Percentiles rank a stretch among this genome's conserved stretches.
phyloP scores from a whole-genome alignment of 2,113 vertebrate species.

The Bambusicola thoracicus region DNA sequence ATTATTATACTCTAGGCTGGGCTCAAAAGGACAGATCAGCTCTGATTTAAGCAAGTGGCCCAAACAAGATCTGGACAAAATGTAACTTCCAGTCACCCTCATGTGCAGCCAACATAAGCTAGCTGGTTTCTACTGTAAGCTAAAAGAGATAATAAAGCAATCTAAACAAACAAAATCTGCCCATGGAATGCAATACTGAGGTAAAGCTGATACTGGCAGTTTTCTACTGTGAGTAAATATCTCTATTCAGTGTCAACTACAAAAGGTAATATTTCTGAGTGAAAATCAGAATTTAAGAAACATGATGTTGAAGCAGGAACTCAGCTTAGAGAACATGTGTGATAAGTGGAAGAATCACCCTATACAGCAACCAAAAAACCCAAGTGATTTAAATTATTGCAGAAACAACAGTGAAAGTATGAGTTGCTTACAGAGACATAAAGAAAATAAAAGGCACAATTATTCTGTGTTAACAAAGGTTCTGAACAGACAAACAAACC shows the following conservation, averaged over 20 bases:
- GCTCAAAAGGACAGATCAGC: neutral
- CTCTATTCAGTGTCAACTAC: neutral
- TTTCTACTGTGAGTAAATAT: neutral
- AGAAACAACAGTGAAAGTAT: conserved; percentile 11
- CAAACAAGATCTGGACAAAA: neutral
- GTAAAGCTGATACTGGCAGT: neutral
- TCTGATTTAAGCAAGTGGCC: neutral
- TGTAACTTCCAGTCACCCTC: neutral
- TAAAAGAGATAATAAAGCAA: neutral
- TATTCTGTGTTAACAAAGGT: neutral
- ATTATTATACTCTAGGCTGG: neutral
- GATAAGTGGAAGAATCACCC: conserved; percentile 42
- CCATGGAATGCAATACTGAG: neutral
- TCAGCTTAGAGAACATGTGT: conserved; percentile 36
- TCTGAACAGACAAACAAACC: neutral
- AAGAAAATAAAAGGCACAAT: neutral
- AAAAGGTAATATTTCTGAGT: neutral
- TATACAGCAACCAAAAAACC: conserved; percentile 30
- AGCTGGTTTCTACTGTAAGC: neutral
- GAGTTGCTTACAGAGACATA: neutral
- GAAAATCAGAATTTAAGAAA: conserved; percentile 35
- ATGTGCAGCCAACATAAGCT: neutral
- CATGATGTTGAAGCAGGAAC: conserved; percentile 35
- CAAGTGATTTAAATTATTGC: conserved; percentile 35
- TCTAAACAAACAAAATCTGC: neutral